These are phyloP conservation scores for Bimastos eiseni DNA, from an alignment of 2,888 invertebrate species.

Conservation along the genomic window DNA sequence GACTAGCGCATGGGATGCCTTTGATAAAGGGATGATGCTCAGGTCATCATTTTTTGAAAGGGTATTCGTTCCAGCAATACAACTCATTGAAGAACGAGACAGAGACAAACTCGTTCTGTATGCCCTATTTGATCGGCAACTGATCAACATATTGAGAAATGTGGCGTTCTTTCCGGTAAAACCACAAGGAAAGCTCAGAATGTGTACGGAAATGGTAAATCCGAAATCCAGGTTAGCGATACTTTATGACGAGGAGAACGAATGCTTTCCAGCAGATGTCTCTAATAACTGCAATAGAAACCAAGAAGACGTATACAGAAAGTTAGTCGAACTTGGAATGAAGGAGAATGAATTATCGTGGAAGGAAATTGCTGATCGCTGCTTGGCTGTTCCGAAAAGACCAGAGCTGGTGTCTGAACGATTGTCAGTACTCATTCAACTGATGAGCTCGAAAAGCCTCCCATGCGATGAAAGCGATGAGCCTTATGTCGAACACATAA, in stretches of 20 bases:
- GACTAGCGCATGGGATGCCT: not conserved
- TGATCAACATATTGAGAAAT: conserved; percentile 36
- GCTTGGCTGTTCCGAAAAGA: not conserved
- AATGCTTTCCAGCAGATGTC: conserved; percentile 44
- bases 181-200: conserved; percentile 45
- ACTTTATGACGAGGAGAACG: conserved; percentile 47
- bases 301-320: not conserved
- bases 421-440: conserved; percentile 28
- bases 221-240: conserved; percentile 43
- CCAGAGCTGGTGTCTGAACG: conserved; percentile 20
- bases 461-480: not conserved
- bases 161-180: conserved; percentile 48
- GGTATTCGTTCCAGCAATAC: conserved; percentile 47
- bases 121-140: conserved; percentile 47
- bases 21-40: not conserved
- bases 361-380: conserved; percentile 23
- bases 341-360: conserved; percentile 15
- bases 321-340: conserved; percentile 23
- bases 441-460: conserved; percentile 34
- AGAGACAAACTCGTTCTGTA: conserved; percentile 44
- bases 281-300: conserved; percentile 27
- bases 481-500: not conserved
- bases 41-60: conserved; percentile 42
- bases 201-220: conserved; percentile 47
- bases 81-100: conserved; percentile 24